These are phyloP conservation scores for Lepidochrysops patricia DNA, from an alignment of 2,888 invertebrate species.

Conservation along the genomic window DNA sequence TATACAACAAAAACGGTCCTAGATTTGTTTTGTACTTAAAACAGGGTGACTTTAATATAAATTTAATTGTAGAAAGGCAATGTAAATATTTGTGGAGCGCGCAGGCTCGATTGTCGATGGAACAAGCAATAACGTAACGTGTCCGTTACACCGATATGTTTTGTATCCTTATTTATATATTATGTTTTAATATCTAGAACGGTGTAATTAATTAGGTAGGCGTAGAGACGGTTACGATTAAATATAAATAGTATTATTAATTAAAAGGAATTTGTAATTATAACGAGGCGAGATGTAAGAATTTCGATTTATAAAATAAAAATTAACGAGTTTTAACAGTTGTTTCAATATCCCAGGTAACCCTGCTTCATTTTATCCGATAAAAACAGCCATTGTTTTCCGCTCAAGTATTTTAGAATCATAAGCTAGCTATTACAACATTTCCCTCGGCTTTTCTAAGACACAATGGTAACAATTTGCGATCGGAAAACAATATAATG, in stretches of 20 bases:
- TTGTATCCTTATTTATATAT: conserved; percentile 55
- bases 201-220: conserved; percentile 62
- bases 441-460: background rate
- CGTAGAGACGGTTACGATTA: conserved; percentile 56
- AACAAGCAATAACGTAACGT: conserved; percentile 52
- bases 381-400: background rate
- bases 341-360: conserved; percentile 1
- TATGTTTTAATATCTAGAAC: conserved; percentile 49
- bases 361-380: background rate
- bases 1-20: conserved; percentile 15
- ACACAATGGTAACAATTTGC: background rate
- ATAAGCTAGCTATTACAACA: background rate
- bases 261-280: conserved; percentile 71
- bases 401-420: background rate
- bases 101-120: conserved; percentile 27
- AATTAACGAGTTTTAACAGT: conserved; percentile 66
- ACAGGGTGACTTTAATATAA: conserved; percentile 18
- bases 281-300: conserved; percentile 65
- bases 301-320: conserved; percentile 74
- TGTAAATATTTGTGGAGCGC: conserved; percentile 38
- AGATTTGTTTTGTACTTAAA: conserved; percentile 33
- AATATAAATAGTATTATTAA: conserved; percentile 56
- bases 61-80: conserved; percentile 16
- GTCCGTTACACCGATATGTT: conserved; percentile 38
- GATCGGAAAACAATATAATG: conserved; percentile 18